Evolutionary conservation across 2,113 vertebrate genomes (phyloP).

Genomic region (Acrocephalus kingi): DNA sequence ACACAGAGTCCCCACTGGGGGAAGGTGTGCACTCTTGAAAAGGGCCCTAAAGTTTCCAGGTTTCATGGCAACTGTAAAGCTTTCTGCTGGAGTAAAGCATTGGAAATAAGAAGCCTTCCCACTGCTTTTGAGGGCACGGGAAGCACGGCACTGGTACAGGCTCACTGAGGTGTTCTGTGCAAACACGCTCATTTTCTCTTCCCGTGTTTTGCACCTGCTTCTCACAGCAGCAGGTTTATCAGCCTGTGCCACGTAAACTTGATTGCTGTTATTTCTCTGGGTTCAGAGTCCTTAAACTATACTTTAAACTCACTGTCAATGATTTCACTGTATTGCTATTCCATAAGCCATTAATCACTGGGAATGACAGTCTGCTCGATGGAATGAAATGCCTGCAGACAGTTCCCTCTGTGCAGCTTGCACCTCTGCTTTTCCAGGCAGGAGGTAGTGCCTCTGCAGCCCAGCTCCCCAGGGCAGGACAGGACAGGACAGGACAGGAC

Average conservation of each 20-base stretch:
- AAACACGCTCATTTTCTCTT: not conserved
- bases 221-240: not conserved
- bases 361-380: not conserved
- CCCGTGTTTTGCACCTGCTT: not conserved
- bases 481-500: not conserved
- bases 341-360: not conserved
- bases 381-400: not conserved
- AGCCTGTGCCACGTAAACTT: not conserved
- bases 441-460: not conserved
- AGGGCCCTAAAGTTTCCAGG: not conserved
- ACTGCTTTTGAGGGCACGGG: not conserved
- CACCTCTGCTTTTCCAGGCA: not conserved
- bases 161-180: not conserved
- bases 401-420: not conserved
- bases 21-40: not conserved
- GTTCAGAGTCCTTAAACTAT: not conserved
- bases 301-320: not conserved
- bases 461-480: not conserved
- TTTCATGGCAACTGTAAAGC: not conserved
- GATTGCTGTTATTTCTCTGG: conserved; percentile 2
- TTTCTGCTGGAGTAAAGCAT: not conserved
- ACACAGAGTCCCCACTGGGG: too few species aligned
- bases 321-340: not conserved
- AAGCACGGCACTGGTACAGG: not conserved
- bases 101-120: not conserved